Evolutionary conservation across 2,888 invertebrate genomes (phyloP), one percentile per base, ranked within the genome.

Genomic region (Serrognathus titanus): DNA sequence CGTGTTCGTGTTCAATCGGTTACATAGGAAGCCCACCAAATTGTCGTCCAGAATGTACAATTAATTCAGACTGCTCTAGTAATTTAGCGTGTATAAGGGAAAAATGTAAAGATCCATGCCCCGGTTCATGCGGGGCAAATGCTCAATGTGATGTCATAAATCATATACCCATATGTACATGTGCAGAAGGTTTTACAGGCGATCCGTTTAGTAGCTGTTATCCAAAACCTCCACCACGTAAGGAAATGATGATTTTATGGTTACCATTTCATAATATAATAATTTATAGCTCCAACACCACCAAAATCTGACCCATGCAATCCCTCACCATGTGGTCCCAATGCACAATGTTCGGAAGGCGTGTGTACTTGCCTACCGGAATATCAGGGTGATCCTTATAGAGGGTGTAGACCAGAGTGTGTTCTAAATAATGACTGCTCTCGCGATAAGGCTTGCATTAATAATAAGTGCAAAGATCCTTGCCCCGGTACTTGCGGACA

Each of bases 331-430:
- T 90, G 89, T 68, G 87, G 87, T 40, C 59, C 68, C 13, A 85
- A 85, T 71, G 78, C 85, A 7, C 80, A 82, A 69, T 88, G 88
- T 67, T 77, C 78, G 60, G 82, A 85, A 64, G 87, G 87, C n/a
- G 73, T 82, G 58, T 92, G 91, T 70, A 82, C 84, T 11, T 92
- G 92, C 69, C 71, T 86, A 54, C 77, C 80, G n/a, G 88, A 88
- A 66, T 89, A 87, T 71, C 82, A 83, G 55, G 91, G 91, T 43
- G 87, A 90, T 77, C 90, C 91, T 37, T 87, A 86, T 68, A 73
- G 80, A 16, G 86, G 86, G 16, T 91, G 91, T 69, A 83, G 87
- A 62, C 91, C 90, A 1, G 90, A 92, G 78, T 92, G 92, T 73
- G 81, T 89, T 13, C 81, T 86, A 12, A 92, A 87, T 72, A 84